A percentile compares a stretch with the other conserved stretches of the same genome.
Evolutionary conservation across 2,888 invertebrate species (phyloP).

Genomic region (Buathra laborator): DNA sequence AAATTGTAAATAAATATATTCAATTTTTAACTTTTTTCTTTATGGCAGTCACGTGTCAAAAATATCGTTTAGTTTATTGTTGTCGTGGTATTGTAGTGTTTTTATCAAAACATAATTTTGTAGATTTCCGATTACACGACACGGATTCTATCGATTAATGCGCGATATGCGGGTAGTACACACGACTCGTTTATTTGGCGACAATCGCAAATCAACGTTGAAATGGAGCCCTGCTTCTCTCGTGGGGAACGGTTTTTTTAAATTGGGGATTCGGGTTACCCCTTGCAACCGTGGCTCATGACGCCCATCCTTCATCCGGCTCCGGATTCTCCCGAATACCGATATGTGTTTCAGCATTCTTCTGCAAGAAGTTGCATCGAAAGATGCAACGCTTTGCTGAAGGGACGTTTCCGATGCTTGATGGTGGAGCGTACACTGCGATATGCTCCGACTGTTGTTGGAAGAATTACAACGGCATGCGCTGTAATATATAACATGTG

Average conservation of each 20-base stretch:
- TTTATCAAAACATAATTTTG: neutral
- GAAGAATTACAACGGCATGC: constrained; percentile 7
- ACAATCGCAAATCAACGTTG: neutral
- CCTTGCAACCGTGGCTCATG: constrained; percentile 13
- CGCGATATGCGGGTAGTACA: neutral
- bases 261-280: neutral
- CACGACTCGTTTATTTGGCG: neutral
- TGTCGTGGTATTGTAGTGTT: constrained; percentile 1
- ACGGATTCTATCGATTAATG: neutral
- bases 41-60: no score
- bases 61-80: neutral
- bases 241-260: neutral
- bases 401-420: constrained; percentile 1
- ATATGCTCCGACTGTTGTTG: neutral
- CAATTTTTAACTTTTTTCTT: neutral
- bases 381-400: constrained; percentile 1
- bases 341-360: neutral
- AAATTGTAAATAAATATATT: neutral
- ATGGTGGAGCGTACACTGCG: constrained; percentile 4
- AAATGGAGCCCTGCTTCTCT: neutral
- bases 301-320: neutral
- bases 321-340: neutral
- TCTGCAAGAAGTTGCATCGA: constrained; percentile 10
- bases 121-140: constrained; percentile 6
- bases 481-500: neutral